phyloP scores from a whole-genome alignment of 1,140 invertebrate genomes.

The Drosophila malerkotliana region DNA sequence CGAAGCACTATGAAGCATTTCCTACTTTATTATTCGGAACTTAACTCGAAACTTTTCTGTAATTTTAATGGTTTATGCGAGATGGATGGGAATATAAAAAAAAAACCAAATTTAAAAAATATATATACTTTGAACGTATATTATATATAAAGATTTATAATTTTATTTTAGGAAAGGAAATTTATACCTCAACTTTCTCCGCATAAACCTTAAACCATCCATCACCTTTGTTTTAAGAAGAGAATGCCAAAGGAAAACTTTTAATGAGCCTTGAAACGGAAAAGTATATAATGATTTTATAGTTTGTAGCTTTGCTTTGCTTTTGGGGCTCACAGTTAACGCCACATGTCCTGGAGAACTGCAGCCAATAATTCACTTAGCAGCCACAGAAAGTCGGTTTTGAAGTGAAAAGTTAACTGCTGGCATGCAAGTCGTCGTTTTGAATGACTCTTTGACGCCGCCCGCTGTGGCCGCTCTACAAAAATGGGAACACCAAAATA shows the following conservation, averaged over 20 bases:
- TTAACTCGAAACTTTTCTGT: constrained; percentile 21
- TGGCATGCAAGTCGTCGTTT: constrained; percentile 28
- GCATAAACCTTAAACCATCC: constrained; percentile 26
- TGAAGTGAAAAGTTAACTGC: constrained; percentile 29
- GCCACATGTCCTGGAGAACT: constrained; percentile 1
- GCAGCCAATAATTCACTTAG: constrained; percentile 31
- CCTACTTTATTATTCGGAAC: constrained; percentile 35
- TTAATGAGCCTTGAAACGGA: constrained; percentile 71
- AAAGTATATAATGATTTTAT: constrained; percentile 57
- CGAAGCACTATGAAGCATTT: background rate
- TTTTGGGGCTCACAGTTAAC: background rate
- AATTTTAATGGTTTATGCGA: constrained; percentile 5
- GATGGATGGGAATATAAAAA: background rate
- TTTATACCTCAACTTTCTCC: background rate
- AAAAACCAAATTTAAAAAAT: background rate
- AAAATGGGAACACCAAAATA: constrained; percentile 48
- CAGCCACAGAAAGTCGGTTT: constrained; percentile 19
- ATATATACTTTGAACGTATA: no score
- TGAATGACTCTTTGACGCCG: constrained; percentile 28
- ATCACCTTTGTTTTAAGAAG: constrained; percentile 9
- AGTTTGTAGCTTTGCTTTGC: constrained; percentile 23
- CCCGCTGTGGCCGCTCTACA: constrained; percentile 9
- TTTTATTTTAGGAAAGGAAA: no score
- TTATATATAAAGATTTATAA: no score
- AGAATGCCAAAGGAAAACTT: constrained; percentile 52